Evolutionary conservation across 2,113 vertebrate genomes (phyloP), one percentile per base, ranked within the genome.

Genomic region (Hystrix cristata): DNA sequence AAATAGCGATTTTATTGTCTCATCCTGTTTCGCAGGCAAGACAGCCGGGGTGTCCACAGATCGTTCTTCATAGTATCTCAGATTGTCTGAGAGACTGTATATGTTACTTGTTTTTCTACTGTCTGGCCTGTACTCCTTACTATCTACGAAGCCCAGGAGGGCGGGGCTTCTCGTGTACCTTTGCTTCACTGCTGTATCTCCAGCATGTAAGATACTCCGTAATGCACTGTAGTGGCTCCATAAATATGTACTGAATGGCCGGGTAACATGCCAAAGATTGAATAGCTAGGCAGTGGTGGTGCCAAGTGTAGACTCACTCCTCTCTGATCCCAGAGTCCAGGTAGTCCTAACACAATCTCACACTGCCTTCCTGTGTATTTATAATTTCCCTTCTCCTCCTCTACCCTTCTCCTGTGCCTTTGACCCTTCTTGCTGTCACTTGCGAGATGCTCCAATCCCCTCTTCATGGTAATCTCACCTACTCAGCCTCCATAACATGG

Each of bases 371-470:
- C 43, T 72, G 8, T 59, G 81, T 89, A 10, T 93, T 60, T 46
- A 87, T 21, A 5, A 43, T 69, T 60, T 82, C 48, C n/a, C 34
- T 5, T 69, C 57, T 71, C 46, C 29, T 12, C 0, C n/a, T 34
- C 64, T 11, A 0, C 3, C 23, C 4, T 34, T 64, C 16, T 55
- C 13, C 13, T 15, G 46, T 13, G 8, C 81, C 55, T 78, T 53
- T 43, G 27, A 7, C 29, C 71, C 27, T 87, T 65, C 25, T 51
- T 76, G 23, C 27, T 27, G 16, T 55, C 53, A 38, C 31, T 86
- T 71, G 19, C 5, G 14, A 53, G 48, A 18, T 43, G 0, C 0
- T 14, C 6, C 29, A 21, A 2, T 5, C 46, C n/a, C 43, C 3
- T 21, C 60, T 76, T 14, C 18, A 11, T 9, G 10, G 55, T 10